Conservation (phyloP, 1,140 invertebrate species). For the Choristoneura fumiferana region DNA sequence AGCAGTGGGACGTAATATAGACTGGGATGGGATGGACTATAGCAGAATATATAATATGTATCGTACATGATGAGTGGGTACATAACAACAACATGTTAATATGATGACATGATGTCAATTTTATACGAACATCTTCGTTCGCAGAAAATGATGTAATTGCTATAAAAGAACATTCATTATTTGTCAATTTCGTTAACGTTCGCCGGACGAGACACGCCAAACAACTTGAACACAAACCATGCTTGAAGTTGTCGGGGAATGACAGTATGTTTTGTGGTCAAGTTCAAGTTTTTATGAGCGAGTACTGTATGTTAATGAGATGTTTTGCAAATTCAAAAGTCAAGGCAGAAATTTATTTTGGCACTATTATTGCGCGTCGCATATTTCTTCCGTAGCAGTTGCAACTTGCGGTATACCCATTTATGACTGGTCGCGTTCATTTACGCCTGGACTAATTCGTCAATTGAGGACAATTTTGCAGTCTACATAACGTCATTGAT, state of each 20-base stretch:
- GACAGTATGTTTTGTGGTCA: slow-evolving; percentile 64
- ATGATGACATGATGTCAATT: slow-evolving; percentile 12
- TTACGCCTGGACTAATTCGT: slow-evolving; percentile 46
- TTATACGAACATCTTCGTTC: slow-evolving; percentile 24
- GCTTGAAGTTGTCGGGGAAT: slow-evolving; percentile 35
- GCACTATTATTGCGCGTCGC: no score
- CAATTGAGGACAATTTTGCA: slow-evolving; percentile 69
- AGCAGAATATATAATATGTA: no score
- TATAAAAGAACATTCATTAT: slow-evolving; percentile 45
- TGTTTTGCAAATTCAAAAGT: slow-evolving; percentile 15
- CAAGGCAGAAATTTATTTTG: neutral
- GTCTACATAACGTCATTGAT: slow-evolving; percentile 34
- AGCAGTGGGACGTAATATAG: no score
- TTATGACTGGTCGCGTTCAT: slow-evolving; percentile 34
- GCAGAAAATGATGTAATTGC: slow-evolving; percentile 56
- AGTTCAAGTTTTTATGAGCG: slow-evolving; percentile 52
- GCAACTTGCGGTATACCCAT: neutral
- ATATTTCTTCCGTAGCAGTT: neutral
- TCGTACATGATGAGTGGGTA: slow-evolving; percentile 6
- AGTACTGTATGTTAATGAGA: slow-evolving; percentile 17
- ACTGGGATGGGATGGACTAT: no score
- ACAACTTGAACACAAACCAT: slow-evolving; percentile 41
- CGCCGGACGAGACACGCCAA: slow-evolving; percentile 24
- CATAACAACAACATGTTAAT: slow-evolving; percentile 17
- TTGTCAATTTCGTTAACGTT: slow-evolving; percentile 54